Evolutionary conservation across 1,140 invertebrate genomes (phyloP).

Genomic region (Elymnias hypermnestra): DNA sequence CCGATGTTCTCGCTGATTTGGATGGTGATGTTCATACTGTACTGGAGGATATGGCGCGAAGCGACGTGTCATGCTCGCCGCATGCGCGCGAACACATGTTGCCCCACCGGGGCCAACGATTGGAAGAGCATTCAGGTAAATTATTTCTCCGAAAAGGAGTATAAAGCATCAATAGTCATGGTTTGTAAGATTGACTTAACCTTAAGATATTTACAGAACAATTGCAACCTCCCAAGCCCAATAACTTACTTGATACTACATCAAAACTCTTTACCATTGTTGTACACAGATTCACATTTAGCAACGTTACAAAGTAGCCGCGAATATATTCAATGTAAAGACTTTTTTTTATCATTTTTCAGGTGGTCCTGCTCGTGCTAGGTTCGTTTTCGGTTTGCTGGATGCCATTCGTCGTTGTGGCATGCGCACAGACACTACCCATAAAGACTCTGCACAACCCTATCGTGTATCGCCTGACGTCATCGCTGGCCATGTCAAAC

Average conservation of each 20-base stretch:
- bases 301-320: too few relatives aligned
- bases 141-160: not conserved
- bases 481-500: conserved; percentile 84
- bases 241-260: too few relatives aligned
- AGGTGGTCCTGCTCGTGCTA: conserved; percentile 84
- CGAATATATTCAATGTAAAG: too few relatives aligned
- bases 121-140: conserved; percentile 82
- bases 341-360: conserved; percentile 51
- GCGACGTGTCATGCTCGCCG: conserved; percentile 81
- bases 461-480: conserved; percentile 81
- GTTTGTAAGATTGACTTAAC: too few relatives aligned
- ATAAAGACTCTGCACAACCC: conserved; percentile 67
- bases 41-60: conserved; percentile 85
- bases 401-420: conserved; percentile 84
- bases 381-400: conserved; percentile 86
- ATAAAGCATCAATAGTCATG: too few relatives aligned
- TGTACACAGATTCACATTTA: too few relatives aligned
- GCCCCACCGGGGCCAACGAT: conserved; percentile 77
- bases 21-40: conserved; percentile 83
- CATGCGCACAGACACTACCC: conserved; percentile 78
- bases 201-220: too few relatives aligned
- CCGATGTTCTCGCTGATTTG: conserved; percentile 83
- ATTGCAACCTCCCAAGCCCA: too few relatives aligned
- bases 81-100: conserved; percentile 76
- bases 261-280: too few relatives aligned